Base-by-base conservation (phyloP, 64 coral and sea anemone genomes). In the Trachythela sp. region DNA sequence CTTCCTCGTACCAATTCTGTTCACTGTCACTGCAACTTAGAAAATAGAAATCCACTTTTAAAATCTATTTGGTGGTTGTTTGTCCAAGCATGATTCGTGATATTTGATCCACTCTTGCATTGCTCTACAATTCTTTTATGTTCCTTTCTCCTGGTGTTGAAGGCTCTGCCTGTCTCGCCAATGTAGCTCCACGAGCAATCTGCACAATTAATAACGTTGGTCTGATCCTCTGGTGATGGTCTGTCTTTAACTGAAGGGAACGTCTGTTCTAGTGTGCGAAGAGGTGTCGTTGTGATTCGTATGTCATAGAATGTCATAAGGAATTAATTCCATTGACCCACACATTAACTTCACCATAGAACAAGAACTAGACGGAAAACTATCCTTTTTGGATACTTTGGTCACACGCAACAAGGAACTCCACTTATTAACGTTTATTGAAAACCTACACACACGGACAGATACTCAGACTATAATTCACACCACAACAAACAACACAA, bases 141-240 rank as follows among this genome's bases (percentile, higher is more conserved):
- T 70, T 91, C 83, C 43, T 85, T 91, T 35, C 39, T 91, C 33
- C 89, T 85, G 0, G 67, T 91, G 30, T 29, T 37, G 24, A 86
- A 91, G 4, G 84, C 84, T 54, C 90, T 76, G 17, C 67, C 90
- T 11, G 84, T 87, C 54, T 91, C 90, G 9, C 64, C 90, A 39
- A 87, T 83, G 33, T 87, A 80, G 22, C 36, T 67, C 4, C 17
- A 29, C 24, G 86, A 34, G 29, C 54, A 39, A 30, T 39, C 56
- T 31, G 26, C 42, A 11, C 42, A 45, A 45, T 45, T 45, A 20
- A 26, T 40, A 27, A 43, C 41, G 45, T 58, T 41, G 38, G 48
- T 72, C 86, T 36, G 87, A 83, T n/a, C 45, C 41, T 33, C 8
- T 34, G 48, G 85, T 2, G 20, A 80, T 76, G 20, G 48, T 31